phyloP scores from a whole-genome alignment of 2,797 vertebrate genomes.

The Alca torda region DNA sequence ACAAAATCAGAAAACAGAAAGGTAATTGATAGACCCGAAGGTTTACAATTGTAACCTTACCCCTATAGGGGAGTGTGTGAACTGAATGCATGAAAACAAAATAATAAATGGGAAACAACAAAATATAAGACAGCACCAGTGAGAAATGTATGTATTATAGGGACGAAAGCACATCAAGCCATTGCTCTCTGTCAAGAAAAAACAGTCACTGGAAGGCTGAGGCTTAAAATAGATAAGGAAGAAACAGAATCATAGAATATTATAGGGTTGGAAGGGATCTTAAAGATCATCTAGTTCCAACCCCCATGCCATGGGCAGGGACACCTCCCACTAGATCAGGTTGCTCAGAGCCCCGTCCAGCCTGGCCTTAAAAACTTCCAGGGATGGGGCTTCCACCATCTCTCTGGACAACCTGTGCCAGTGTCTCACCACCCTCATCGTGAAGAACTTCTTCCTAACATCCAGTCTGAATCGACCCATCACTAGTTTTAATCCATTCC shows the following conservation, averaged over 20 bases:
- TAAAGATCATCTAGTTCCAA: no score
- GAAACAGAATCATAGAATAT: neutral
- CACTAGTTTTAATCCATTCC: no score
- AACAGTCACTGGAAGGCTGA: neutral
- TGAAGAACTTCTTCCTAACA: no score
- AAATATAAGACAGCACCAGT: neutral
- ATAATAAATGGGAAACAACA: neutral
- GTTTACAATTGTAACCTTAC: neutral
- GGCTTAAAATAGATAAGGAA: neutral
- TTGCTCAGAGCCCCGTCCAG: no score
- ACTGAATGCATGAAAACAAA: neutral
- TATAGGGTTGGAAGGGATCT: no score
- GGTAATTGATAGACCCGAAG: neutral
- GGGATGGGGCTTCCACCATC: no score
- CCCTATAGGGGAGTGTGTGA: neutral
- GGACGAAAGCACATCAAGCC: neutral
- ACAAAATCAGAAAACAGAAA: neutral
- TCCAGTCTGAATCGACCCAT: no score
- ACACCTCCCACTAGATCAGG: no score
- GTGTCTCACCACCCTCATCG: no score
- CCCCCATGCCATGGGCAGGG: no score
- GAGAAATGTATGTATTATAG: neutral
- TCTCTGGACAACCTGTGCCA: no score
- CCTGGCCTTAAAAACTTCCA: no score
- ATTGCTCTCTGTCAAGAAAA: neutral